Evolutionary conservation across 2,797 vertebrate species (phyloP).

Genomic region (Kryptolebias ocellatus): DNA sequence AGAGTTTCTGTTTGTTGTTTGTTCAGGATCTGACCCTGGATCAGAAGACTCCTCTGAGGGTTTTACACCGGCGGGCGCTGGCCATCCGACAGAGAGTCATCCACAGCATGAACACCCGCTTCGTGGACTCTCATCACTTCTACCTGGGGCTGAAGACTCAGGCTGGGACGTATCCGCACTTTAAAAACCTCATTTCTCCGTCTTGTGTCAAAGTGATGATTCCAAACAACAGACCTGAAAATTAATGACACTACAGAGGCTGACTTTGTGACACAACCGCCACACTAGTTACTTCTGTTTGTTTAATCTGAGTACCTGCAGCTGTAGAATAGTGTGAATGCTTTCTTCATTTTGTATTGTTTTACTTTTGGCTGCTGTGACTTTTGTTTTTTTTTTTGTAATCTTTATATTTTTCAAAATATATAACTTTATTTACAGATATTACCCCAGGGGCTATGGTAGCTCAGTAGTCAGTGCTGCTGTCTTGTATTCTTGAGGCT

Average conservation of each 20-base stretch:
- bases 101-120: slow-evolving; percentile 88
- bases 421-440: too few species aligned
- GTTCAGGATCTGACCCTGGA: slow-evolving; percentile 89
- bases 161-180: slow-evolving; percentile 95
- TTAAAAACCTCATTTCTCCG: not conserved
- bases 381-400: too few species aligned
- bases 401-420: too few species aligned
- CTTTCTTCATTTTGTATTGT: too few species aligned
- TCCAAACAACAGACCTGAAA: not conserved
- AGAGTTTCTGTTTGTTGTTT: not conserved
- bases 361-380: too few species aligned
- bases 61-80: slow-evolving; percentile 91
- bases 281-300: not conserved
- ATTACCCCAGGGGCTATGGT: too few species aligned
- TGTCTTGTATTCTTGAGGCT: too few species aligned
- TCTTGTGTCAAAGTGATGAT: not conserved
- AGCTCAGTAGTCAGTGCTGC: too few species aligned
- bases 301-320: too few species aligned
- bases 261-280: too few species aligned
- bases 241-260: not conserved
- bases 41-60: slow-evolving; percentile 95
- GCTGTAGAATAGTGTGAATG: too few species aligned
- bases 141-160: slow-evolving; percentile 90
- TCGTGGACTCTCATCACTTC: slow-evolving; percentile 91
- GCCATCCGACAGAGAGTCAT: slow-evolving; percentile 88